Base-by-base conservation (phyloP, 2,888 invertebrate genomes). In the Leptodirus hochenwartii region DNA sequence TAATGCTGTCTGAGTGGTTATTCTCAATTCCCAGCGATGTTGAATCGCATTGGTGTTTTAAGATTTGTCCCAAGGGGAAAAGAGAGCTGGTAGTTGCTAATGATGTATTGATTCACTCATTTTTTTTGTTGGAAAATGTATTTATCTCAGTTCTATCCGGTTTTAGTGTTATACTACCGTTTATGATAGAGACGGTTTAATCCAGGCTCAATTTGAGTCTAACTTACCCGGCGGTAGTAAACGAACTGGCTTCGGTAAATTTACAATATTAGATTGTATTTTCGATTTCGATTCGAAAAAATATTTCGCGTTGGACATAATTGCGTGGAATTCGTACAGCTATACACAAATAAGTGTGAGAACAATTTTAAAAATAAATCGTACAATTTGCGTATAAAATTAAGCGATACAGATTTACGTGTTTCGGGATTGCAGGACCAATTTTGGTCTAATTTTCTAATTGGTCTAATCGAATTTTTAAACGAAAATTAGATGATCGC, bases 1-100 rank as follows among this genome's bases (percentile, higher is more conserved):
- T 93, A 5, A 93, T 93, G 81, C 48, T 79, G 34, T 91, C 93
- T 0, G 95, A 96, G 54, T 96, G 93, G 93, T 59, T 96, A 50
- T 59, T 77, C 2, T 84, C 93, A 40, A 68, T 77, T 32, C 96
- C 96, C 1, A 59, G 62, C 15, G 75, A 84, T 48, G 64, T 85
- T 29, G 48, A 60, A 34, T 59, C 66, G 4, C 68, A 73, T 27
- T 87, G 85, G 84, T 51, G 66, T 13, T 58, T 77, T 29, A 65
- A 76, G 27, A 69, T 82, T 0, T 87, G 85, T 48, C 95, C 96
- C 0, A 66, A 70, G 44, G 96, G 91, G 13, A 66, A 66, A 34
- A 64, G 96, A 31, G 69, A 71, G 43, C 59, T 96, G n/a, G 62
- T 93, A 5, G 67, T 93, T 11, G 77, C 90, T 8, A 58, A 63